These are phyloP conservation scores for Phyllopteryx taeniolatus DNA, from an alignment of 2,113 vertebrate species.

Conservation along the genomic window DNA sequence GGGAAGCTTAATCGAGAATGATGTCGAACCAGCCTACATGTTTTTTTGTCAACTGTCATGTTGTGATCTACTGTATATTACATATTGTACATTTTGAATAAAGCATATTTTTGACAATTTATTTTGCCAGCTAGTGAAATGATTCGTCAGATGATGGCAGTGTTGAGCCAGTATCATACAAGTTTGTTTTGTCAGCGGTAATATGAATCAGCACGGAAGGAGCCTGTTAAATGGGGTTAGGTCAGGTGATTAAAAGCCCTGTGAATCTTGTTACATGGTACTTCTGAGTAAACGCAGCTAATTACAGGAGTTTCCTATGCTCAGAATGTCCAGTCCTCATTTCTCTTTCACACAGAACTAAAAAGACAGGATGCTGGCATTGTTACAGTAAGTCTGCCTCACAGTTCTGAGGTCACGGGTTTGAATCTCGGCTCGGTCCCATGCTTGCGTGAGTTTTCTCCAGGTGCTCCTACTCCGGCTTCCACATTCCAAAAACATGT, in stretches of 20 bases:
- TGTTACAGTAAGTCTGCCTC: too few relatives aligned
- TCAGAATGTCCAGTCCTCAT: neutral
- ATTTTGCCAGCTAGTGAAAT: neutral
- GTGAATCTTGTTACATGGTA: neutral
- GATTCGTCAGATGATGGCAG: conserved; percentile 50
- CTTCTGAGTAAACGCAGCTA: neutral
- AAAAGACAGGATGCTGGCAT: neutral
- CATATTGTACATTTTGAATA: conserved; percentile 27
- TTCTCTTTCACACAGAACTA: neutral
- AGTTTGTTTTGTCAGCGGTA: neutral
- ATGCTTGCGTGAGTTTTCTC: too few relatives aligned
- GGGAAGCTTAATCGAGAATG: conserved; percentile 72
- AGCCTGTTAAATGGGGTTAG: neutral
- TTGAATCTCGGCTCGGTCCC: too few relatives aligned
- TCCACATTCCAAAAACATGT: too few relatives aligned
- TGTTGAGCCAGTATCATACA: neutral
- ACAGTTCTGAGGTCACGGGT: too few relatives aligned
- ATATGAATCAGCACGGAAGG: neutral
- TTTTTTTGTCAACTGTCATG: neutral
- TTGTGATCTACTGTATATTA: neutral
- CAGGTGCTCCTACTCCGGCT: too few relatives aligned
- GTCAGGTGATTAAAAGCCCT: neutral
- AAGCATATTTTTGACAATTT: conserved; percentile 20
- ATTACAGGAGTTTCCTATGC: neutral
- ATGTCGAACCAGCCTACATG: neutral